Conservation (phyloP, 2,113 vertebrate genomes). For the Lepus americanus region DNA sequence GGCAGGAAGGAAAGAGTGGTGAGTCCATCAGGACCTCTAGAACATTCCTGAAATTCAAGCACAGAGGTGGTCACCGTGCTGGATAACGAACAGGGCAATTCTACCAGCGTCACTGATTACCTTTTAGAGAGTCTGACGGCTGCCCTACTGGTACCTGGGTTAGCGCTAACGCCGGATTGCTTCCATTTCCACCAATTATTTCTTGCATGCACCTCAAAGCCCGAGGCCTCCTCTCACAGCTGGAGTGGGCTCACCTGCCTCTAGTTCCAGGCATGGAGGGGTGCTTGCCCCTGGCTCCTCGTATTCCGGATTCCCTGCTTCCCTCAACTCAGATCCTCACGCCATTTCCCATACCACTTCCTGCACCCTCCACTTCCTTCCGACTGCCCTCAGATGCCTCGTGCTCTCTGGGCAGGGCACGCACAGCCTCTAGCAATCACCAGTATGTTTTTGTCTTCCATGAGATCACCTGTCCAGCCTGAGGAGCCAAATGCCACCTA, state of each 20-base stretch:
- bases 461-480: background rate
- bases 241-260: fast-evolving
- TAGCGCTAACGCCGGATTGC: background rate
- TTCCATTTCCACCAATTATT: background rate
- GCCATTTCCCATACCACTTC: background rate
- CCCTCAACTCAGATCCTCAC: background rate
- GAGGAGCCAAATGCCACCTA: background rate
- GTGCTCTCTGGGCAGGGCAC: no score
- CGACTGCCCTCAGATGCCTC: background rate
- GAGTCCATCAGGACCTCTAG: background rate
- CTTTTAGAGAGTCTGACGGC: background rate
- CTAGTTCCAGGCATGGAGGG: background rate
- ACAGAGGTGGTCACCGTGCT: background rate
- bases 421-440: no score
- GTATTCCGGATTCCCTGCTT: background rate
- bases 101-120: background rate
- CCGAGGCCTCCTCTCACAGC: fast-evolving
- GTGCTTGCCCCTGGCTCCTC: background rate
- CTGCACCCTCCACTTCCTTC: background rate
- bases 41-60: background rate
- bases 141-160: background rate
- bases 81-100: background rate
- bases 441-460: no score
- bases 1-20: background rate
- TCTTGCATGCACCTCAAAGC: background rate